Evolutionary conservation across 2,888 invertebrate genomes (phyloP).

Genomic region (Agriopis marginaria): DNA sequence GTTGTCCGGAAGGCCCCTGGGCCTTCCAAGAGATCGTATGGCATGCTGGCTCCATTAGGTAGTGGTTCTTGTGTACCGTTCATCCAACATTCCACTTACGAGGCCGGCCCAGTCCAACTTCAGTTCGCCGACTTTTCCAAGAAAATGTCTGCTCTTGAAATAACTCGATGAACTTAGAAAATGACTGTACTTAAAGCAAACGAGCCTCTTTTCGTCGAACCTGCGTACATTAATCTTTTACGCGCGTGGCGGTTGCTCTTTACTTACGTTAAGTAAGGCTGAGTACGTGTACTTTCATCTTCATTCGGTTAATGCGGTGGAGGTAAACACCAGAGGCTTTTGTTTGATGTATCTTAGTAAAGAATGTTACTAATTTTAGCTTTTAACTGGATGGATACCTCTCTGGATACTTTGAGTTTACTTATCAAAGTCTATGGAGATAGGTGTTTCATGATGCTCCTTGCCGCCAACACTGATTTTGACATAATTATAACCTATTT

Average conservation of each 20-base stretch:
- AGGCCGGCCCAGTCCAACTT: no score
- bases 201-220: constrained; percentile 18
- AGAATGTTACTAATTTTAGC: constrained; percentile 14
- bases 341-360: constrained; percentile 16
- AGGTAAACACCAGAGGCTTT: constrained; percentile 8
- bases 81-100: no score
- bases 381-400: constrained; percentile 6
- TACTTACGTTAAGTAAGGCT: constrained; percentile 40
- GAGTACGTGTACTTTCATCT: constrained; percentile 30
- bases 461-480: no score
- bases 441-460: no score
- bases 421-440: no score
- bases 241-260: constrained; percentile 33
- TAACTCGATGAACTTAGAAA: constrained; percentile 1
- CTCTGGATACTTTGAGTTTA: no score
- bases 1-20: no score
- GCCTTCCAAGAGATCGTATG: no score
- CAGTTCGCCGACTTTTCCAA: no score
- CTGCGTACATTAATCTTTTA: constrained; percentile 45
- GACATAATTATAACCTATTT: no score
- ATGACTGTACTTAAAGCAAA: constrained; percentile 27
- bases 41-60: no score
- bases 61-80: no score
- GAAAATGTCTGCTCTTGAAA: neutral
- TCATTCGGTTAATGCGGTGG: constrained; percentile 22